Evolutionary conservation across 2,888 invertebrate species (phyloP).

Genomic region (Dolichopus griseipennis): DNA sequence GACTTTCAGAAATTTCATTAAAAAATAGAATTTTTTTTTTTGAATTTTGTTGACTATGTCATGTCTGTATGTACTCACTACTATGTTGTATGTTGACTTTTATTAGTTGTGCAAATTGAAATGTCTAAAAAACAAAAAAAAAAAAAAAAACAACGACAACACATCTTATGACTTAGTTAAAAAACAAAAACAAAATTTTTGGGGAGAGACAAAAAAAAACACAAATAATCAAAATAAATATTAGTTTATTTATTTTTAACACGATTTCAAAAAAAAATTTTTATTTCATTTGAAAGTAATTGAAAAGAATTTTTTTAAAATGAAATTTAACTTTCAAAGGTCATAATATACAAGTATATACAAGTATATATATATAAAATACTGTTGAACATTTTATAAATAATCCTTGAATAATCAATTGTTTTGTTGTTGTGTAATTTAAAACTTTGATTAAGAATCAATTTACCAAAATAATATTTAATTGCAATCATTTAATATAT

Average conservation of each 20-base stretch:
- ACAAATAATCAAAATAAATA: neutral
- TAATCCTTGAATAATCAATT: neutral
- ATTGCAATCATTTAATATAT: too few species aligned
- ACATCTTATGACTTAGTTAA: too few species aligned
- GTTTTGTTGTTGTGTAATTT: too few species aligned
- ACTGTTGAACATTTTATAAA: neutral
- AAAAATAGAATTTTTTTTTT: too few species aligned
- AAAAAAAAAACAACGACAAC: too few species aligned
- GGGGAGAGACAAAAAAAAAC: too few species aligned
- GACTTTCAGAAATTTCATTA: too few species aligned
- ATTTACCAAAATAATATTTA: too few species aligned
- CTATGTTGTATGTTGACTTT: neutral
- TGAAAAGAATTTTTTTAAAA: conserved; percentile 1
- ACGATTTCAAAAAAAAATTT: neutral
- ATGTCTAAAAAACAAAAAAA: neutral
- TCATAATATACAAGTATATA: neutral
- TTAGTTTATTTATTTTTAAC: neutral
- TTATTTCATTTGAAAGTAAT: neutral
- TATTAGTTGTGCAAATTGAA: neutral
- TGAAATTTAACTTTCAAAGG: neutral
- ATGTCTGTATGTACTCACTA: too few species aligned
- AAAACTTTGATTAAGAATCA: too few species aligned
- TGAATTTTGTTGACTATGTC: too few species aligned
- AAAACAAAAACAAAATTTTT: too few species aligned
- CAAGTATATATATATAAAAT: neutral